Base-by-base conservation (phyloP, 2,888 invertebrate species). In the Pantelozetes paolii region DNA sequence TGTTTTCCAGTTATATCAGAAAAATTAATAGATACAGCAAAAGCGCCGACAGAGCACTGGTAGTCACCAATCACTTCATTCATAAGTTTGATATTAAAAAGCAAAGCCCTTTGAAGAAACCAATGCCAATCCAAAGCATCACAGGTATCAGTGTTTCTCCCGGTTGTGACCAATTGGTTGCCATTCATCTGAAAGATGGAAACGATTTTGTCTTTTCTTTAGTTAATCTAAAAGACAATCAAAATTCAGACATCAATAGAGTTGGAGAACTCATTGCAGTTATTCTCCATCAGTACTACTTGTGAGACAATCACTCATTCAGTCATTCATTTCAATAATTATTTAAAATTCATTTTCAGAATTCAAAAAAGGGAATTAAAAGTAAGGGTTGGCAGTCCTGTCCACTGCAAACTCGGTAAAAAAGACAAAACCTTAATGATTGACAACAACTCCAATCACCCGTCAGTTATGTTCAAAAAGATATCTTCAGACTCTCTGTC, bases 191-290 rank as follows among this genome's bases (percentile, higher is more conserved):
- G 69, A 89, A 89, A 71, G 88, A 89, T 20, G 91, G 92, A 74
- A 94, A 95, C 83, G 96, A 97, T 84, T 86, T 96, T 78, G 92
- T 96, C 48, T 86, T 94, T 78, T 90, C 92, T 0, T 85, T 96
- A 36, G 76, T 78, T 13, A 80, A 80, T 40, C 77, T 73, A 9
- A 73, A 67, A 36, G 74, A 77, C 42, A 76, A 75, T 30, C 28
- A 70, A 28, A 79, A 77, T 71, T 80, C 79, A 40, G 81, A 81
- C 57, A 89, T 90, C 77, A 93, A 94, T 82, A 85, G 90, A 77
- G 88, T 94, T 71, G 95, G 94, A 0, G 95, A 96, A 82, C 85
- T 94, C 40, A 86, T 95, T 18, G 96, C 94, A 18, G 86, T 90
- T 72, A 83, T 95, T 6, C 88, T 89, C 80, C 88, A 89, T 79